Percentiles rank a stretch among this genome's conserved stretches.
Conservation (phyloP, 2,113 vertebrate species). For the Motacilla alba region DNA sequence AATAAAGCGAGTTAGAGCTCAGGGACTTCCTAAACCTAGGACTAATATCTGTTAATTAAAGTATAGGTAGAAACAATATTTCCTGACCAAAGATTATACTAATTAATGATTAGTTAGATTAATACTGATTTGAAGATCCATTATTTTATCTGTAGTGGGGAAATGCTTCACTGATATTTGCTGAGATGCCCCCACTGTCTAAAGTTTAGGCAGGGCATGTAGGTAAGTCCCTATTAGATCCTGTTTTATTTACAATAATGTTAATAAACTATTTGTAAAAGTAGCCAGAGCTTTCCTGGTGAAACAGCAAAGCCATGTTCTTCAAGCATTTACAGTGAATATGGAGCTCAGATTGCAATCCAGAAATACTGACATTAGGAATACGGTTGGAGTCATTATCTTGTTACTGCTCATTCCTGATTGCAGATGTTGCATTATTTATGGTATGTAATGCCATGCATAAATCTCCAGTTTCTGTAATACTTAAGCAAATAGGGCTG, state of each 20-base stretch:
- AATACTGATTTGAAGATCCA: not conserved
- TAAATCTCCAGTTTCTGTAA: conserved; percentile 17
- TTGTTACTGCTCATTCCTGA: not conserved
- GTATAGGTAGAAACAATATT: not conserved
- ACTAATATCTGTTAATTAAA: conserved; percentile 9
- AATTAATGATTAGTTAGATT: conserved; percentile 14
- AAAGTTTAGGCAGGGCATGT: not conserved
- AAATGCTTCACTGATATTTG: not conserved
- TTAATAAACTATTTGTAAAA: not conserved
- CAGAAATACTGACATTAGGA: not conserved
- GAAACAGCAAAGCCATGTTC: not conserved
- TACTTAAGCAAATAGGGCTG: conserved; percentile 28
- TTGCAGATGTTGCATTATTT: conserved; percentile 52
- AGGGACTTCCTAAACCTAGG: not conserved
- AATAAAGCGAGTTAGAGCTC: not conserved
- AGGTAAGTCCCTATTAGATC: not conserved
- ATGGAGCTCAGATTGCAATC: not conserved
- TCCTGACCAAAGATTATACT: not conserved
- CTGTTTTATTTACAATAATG: not conserved
- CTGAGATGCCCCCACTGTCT: not conserved
- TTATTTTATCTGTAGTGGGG: not conserved
- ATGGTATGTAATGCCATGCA: not conserved
- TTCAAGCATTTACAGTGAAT: not conserved
- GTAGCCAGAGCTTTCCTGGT: not conserved
- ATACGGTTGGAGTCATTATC: not conserved